A percentile compares a stretch with the other conserved stretches of the same genome.
phyloP scores from a whole-genome alignment of 2,113 vertebrate genomes.

The Cariama cristata region DNA sequence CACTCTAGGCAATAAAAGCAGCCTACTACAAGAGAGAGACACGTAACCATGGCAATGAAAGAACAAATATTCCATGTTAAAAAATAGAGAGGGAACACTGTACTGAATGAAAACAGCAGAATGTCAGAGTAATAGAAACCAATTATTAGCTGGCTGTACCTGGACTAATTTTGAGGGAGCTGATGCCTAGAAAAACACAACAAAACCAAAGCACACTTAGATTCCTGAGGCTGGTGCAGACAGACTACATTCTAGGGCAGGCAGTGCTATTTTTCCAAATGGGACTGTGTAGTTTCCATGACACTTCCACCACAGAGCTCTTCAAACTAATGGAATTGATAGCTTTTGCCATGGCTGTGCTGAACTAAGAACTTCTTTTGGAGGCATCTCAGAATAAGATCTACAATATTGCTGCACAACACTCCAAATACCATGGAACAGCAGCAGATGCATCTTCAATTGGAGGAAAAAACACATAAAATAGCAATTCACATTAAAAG shows the following conservation, averaged over 20 bases:
- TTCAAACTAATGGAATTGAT: neutral
- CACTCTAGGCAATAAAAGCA: conserved; percentile 9
- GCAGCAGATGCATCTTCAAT: neutral
- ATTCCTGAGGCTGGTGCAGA: neutral
- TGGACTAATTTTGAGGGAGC: neutral
- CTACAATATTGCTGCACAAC: neutral
- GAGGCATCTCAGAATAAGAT: neutral
- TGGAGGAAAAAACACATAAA: fast-evolving
- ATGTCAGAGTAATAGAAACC: neutral
- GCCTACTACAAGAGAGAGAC: neutral
- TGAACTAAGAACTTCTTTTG: neutral
- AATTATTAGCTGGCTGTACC: neutral
- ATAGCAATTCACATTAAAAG: neutral
- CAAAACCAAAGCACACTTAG: neutral
- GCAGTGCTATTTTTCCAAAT: neutral
- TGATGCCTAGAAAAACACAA: neutral
- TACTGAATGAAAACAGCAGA: neutral
- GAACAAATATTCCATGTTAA: neutral
- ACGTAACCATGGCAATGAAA: conserved; percentile 7
- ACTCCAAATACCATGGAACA: neutral
- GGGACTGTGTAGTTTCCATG: neutral
- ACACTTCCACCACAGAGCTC: neutral
- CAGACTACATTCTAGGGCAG: neutral
- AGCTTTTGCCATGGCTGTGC: neutral
- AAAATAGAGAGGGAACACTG: neutral